Base-by-base conservation (phyloP, 2,797 vertebrate species). In the Diplodus sargus region DNA sequence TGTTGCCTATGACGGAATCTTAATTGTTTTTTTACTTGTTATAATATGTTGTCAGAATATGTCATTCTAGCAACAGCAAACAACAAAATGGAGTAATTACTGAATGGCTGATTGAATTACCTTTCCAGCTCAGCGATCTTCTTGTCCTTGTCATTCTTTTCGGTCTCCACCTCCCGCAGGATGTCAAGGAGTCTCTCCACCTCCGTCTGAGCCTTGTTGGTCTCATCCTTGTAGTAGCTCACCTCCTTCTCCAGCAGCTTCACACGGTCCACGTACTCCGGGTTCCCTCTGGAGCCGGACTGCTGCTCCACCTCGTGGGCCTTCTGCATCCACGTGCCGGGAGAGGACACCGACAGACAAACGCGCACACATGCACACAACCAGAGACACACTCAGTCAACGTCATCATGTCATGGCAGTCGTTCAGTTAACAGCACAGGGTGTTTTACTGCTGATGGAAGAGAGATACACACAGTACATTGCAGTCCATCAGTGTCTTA, bases 121-220 rank as follows among this genome's bases (percentile, higher is more conserved):
- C 98, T 99, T 94, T 99, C 98, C 78, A 99, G 92, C 85, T 99
- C 98, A 0, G 97, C 96, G 2, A 99, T 99, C 95, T 99, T 98
- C 93, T 99, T 99, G 94, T 99, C 98, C 93, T 99, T 99, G 90
- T 99, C 97, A 42, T 97, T 98, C 93, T 99, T 99, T 88, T 99
- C 98, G 0, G 96, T 99, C 90, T 99, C 98, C 85, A 99, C 97
- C 91, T 99, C 98, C 69, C 97, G 96, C 79, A 99, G 96, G 91
- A 99, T 99, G 93, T 99, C 97, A 88, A 99, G 94, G 73, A 99
- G 95, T 84, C 98, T 94, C 92, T 99, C 97, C 76, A 99, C 97
- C 91, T 99, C 98, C 0, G 96, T 90, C 92, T 99, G 98, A 70
- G 97, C 94, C 93, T 99, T 99, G 85, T 91, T 93, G 51, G 96